phyloP scores from a whole-genome alignment of 1,140 invertebrate genomes.

The Leguminivora glycinivorella region DNA sequence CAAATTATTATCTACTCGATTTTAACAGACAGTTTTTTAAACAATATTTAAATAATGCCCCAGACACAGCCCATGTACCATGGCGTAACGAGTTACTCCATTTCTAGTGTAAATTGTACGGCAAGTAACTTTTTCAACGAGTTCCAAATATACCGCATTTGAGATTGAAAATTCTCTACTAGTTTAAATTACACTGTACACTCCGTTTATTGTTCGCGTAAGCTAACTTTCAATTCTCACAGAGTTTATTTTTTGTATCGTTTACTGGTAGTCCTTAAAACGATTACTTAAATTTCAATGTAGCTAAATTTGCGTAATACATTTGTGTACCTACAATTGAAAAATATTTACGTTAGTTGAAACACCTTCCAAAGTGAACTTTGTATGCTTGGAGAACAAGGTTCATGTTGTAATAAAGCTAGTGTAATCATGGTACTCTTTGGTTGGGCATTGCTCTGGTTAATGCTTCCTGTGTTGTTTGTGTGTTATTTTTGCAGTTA shows the following conservation, averaged over 20 bases:
- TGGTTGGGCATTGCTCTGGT: background rate
- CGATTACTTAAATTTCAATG: background rate
- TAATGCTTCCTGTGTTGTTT: background rate
- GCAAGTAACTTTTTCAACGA: background rate
- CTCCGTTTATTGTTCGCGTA: background rate
- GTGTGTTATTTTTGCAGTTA: background rate
- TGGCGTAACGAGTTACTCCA: background rate
- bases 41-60: too few species aligned
- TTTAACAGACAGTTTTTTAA: too few species aligned
- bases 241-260: background rate
- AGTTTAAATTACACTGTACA: background rate
- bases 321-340: background rate
- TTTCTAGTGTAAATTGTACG: background rate
- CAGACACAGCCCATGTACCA: too few species aligned
- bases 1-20: too few species aligned
- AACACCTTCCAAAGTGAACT: background rate
- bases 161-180: background rate
- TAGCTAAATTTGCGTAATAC: background rate
- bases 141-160: background rate
- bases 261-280: background rate
- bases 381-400: background rate
- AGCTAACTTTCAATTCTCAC: background rate
- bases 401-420: background rate
- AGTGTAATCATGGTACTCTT: background rate
- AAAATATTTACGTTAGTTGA: background rate